A percentile compares a stretch with the other conserved stretches of the same genome.
Conservation (phyloP, 2,113 vertebrate species). For the Lycocorax pyrrhopterus region DNA sequence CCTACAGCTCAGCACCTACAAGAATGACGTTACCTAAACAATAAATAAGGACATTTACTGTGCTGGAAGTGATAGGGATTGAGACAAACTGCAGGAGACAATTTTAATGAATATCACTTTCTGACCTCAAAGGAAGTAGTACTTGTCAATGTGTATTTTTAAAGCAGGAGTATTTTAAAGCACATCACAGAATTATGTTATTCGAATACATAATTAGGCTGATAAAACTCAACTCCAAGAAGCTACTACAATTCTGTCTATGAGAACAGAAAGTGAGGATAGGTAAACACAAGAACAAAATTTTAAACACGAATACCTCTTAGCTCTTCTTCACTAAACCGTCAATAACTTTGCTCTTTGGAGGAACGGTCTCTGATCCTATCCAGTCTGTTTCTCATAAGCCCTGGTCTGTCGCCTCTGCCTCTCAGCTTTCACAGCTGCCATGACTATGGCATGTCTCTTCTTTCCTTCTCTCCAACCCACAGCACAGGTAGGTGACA, state of each 20-base stretch:
- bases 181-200: not conserved
- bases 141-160: not conserved
- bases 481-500: not conserved
- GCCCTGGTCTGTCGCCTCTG: not conserved
- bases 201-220: not conserved
- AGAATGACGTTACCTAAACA: not conserved
- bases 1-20: not conserved
- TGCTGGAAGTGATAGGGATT: not conserved
- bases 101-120: constrained; percentile 14
- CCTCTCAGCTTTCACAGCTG: not conserved
- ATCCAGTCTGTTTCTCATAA: not conserved
- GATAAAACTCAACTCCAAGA: not conserved
- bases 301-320: constrained; percentile 36
- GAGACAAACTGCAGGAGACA: not conserved
- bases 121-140: not conserved
- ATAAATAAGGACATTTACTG: constrained; percentile 14
- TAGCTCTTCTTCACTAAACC: not conserved
- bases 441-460: constrained; percentile 4
- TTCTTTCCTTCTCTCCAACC: not conserved
- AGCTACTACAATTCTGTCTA: not conserved
- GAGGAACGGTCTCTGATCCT: not conserved
- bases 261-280: not conserved
- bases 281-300: not conserved
- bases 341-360: not conserved
- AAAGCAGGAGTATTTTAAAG: not conserved